phyloP scores from a whole-genome alignment of 2,797 vertebrate genomes.

The Crenuchus spilurus region DNA sequence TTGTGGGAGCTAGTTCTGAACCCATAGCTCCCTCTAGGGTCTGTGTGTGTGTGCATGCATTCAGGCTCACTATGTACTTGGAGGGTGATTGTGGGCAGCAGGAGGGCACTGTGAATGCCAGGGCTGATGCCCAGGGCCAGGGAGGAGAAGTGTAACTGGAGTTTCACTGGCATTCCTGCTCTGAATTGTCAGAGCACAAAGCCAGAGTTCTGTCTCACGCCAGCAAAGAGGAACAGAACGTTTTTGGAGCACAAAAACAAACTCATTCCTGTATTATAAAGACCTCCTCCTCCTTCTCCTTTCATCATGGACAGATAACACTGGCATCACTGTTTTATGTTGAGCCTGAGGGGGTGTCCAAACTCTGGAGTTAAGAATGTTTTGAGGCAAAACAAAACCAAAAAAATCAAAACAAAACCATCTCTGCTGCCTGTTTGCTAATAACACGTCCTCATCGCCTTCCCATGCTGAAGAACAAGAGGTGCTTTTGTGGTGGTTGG shows the following conservation, averaged over 20 bases:
- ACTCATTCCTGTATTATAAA: constrained; percentile 44
- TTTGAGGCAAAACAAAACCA: constrained; percentile 26
- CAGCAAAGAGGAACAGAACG: constrained; percentile 47
- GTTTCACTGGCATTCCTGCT: constrained; percentile 33
- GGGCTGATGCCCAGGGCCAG: constrained; percentile 39
- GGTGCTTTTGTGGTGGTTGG: constrained; percentile 7
- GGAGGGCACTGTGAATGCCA: constrained; percentile 24
- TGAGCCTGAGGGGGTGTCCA: not conserved
- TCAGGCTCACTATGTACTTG: constrained; percentile 19
- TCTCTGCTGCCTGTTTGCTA: not conserved
- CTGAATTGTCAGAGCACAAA: constrained; percentile 55
- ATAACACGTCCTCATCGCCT: constrained; percentile 19
- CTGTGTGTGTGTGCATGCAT: not conserved
- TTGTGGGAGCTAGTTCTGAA: constrained; percentile 16
- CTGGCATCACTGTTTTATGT: constrained; percentile 17
- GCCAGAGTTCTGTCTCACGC: constrained; percentile 41
- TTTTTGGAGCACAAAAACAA: constrained; percentile 34
- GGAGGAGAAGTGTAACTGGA: constrained; percentile 40
- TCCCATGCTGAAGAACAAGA: constrained; percentile 34
- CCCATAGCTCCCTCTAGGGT: constrained; percentile 58
- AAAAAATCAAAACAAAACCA: constrained; percentile 29
- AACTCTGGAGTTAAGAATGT: constrained; percentile 33
- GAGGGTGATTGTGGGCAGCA: constrained; percentile 25
- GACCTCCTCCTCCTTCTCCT: constrained; percentile 35
- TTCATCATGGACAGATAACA: constrained; percentile 6